Conservation (phyloP, 2,888 invertebrate genomes). For the Cephus nigrinus region DNA sequence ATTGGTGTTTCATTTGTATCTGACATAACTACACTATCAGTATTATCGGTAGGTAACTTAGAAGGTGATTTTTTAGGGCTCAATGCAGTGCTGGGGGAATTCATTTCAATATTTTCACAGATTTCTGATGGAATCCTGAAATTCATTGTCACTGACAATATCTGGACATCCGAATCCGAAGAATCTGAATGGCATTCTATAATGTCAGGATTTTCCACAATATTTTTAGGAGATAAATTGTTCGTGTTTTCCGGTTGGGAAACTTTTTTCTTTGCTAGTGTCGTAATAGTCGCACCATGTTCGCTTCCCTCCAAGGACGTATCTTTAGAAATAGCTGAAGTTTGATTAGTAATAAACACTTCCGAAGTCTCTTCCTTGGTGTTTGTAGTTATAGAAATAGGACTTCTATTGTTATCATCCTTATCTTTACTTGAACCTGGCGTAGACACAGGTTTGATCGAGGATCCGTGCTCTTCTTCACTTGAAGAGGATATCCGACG, state of each 20-base stretch:
- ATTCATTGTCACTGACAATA: background rate
- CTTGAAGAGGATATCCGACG: background rate
- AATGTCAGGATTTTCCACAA: background rate
- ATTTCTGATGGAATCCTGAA: background rate
- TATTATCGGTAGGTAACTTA: background rate
- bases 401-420: background rate
- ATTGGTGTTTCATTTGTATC: background rate
- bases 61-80: background rate
- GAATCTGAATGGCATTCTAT: background rate
- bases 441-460: background rate
- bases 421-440: background rate
- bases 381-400: background rate
- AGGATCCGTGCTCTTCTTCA: background rate
- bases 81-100: background rate
- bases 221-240: background rate
- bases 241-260: background rate
- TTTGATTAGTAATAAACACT: background rate
- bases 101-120: background rate
- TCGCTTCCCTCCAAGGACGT: background rate
- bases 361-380: background rate
- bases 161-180: background rate
- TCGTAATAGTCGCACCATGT: background rate
- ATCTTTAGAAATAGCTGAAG: background rate
- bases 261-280: background rate
- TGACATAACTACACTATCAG: background rate